These are phyloP conservation scores for Melanostigma gelatinosum DNA, from an alignment of 2,113 vertebrate species.

Conservation along the genomic window DNA sequence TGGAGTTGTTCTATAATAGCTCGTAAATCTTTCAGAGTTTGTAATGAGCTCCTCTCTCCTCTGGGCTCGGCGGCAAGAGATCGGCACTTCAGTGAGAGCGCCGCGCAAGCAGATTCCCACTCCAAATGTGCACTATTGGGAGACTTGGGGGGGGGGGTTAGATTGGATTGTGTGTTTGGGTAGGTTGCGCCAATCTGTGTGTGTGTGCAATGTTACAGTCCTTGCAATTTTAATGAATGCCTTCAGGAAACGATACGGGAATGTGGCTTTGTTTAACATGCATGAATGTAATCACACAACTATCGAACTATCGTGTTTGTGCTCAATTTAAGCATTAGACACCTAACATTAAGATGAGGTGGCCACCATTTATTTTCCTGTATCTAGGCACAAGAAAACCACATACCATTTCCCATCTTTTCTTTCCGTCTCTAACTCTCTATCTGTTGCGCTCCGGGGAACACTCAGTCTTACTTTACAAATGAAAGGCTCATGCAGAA, in stretches of 20 bases:
- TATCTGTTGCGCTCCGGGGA: constrained; percentile 38
- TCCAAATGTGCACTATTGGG: constrained; percentile 51
- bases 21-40: constrained; percentile 77
- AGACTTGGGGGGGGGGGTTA: constrained; percentile 15
- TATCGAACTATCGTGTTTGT: background rate
- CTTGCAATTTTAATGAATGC: constrained; percentile 6
- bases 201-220: constrained; percentile 19
- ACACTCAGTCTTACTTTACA: constrained; percentile 42
- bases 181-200: constrained; percentile 65
- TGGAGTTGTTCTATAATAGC: constrained; percentile 72
- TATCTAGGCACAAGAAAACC: constrained; percentile 79
- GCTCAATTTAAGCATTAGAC: constrained; percentile 53
- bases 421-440: constrained; percentile 35
- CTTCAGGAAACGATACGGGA: background rate
- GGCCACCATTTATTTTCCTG: constrained; percentile 39
- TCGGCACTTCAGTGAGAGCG: constrained; percentile 63
- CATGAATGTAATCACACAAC: background rate
- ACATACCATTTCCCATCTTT: constrained; percentile 41
- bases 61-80: constrained; percentile 64
- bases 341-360: constrained; percentile 47
- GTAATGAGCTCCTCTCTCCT: constrained; percentile 77
- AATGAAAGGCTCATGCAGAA: constrained; percentile 37
- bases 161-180: constrained; percentile 61
- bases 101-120: constrained; percentile 40
- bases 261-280: background rate